Percentiles rank a stretch among this genome's conserved stretches.
These are phyloP conservation scores for Aphis gossypii DNA, from an alignment of 1,140 invertebrate genomes.

Conservation along the genomic window DNA sequence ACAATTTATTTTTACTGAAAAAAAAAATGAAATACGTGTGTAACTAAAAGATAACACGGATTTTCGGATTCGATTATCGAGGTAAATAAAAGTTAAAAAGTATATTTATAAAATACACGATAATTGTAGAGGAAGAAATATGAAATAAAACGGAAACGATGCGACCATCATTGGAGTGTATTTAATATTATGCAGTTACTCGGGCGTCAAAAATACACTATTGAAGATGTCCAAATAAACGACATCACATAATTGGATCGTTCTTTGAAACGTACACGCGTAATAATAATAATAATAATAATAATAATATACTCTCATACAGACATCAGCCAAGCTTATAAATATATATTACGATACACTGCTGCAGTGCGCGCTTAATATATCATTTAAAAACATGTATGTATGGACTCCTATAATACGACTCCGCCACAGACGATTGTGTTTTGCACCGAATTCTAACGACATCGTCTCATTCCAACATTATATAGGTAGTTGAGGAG, in stretches of 20 bases:
- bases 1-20: neutral
- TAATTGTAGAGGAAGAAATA: neutral
- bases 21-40: neutral
- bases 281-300: neutral
- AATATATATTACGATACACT: neutral
- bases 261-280: neutral
- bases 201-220: neutral
- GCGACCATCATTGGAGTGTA: no score
- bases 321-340: neutral
- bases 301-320: neutral
- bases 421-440: neutral
- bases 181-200: constrained; percentile 6
- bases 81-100: neutral
- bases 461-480: neutral
- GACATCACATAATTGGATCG: constrained; percentile 14
- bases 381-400: constrained; percentile 20
- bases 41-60: neutral
- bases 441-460: neutral
- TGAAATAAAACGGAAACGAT: neutral
- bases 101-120: neutral
- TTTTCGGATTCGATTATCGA: neutral
- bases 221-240: neutral
- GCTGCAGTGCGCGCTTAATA: neutral
- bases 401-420: neutral
- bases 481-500: neutral